These are phyloP conservation scores for Hypsopygia costalis DNA, from an alignment of 2,888 invertebrate genomes.

Conservation along the genomic window DNA sequence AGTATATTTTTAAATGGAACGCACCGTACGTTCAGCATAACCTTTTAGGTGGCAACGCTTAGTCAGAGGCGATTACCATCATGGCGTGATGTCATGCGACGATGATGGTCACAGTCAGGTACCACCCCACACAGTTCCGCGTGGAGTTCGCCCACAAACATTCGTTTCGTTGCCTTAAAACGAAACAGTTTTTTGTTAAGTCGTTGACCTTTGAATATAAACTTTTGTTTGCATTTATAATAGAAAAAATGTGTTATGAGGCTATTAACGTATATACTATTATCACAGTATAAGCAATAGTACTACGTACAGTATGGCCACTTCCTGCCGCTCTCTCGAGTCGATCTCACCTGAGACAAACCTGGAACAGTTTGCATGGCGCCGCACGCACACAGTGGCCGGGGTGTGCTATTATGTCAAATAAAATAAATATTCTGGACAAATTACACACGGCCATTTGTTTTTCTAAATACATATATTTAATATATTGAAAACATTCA, in stretches of 20 bases:
- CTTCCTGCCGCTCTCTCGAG: too few relatives aligned
- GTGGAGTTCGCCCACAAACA: constrained; percentile 34
- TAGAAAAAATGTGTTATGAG: neutral
- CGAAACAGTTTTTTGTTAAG: constrained; percentile 3
- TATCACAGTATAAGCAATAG: too few relatives aligned
- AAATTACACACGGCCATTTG: too few relatives aligned
- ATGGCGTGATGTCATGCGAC: constrained; percentile 25
- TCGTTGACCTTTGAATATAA: constrained; percentile 13
- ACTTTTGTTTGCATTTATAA: neutral
- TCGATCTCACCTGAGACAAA: too few relatives aligned
- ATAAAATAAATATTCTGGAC: too few relatives aligned
- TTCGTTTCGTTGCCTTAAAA: constrained; percentile 24
- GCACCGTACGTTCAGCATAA: neutral
- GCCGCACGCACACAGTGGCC: too few relatives aligned
- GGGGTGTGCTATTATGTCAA: too few relatives aligned
- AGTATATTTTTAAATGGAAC: neutral
- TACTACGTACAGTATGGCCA: too few relatives aligned
- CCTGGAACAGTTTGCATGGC: too few relatives aligned
- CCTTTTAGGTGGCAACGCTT: constrained; percentile 13
- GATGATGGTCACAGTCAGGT: constrained; percentile 10
- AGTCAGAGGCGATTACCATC: constrained; percentile 20
- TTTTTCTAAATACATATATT: too few relatives aligned
- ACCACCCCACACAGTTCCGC: constrained; percentile 14
- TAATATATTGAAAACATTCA: too few relatives aligned
- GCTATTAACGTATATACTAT: too few relatives aligned